phyloP scores from a whole-genome alignment of 1,140 invertebrate species.

The Pseudomyrmex concolor region DNA sequence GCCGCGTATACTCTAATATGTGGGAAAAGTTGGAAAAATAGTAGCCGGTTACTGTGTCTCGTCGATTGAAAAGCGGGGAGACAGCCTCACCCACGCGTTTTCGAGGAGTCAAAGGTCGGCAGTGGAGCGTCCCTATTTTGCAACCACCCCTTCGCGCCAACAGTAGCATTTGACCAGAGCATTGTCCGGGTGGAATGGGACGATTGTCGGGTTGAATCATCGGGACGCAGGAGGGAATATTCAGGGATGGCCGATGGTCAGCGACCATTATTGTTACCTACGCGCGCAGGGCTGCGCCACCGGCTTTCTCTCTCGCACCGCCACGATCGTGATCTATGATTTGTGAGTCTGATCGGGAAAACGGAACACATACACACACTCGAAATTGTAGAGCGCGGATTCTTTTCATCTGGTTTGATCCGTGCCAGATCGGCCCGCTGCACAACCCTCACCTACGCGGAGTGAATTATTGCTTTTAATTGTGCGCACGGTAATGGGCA shows the following conservation, averaged over 20 bases:
- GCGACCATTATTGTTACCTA: constrained; percentile 77
- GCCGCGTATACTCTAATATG: background rate
- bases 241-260: constrained; percentile 80
- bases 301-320: background rate
- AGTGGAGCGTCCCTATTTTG: constrained; percentile 74
- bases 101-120: constrained; percentile 67
- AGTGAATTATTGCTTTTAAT: constrained; percentile 84
- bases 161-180: constrained; percentile 80
- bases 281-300: constrained; percentile 50
- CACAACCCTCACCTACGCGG: background rate
- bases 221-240: constrained; percentile 75
- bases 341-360: constrained; percentile 1
- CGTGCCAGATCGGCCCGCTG: constrained; percentile 19
- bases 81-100: constrained; percentile 76
- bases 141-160: constrained; percentile 66
- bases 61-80: constrained; percentile 60
- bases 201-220: constrained; percentile 84
- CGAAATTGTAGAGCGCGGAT: constrained; percentile 72
- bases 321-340: constrained; percentile 34
- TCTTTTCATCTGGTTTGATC: constrained; percentile 40
- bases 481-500: constrained; percentile 73
- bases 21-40: constrained; percentile 35
- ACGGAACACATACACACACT: constrained; percentile 58
- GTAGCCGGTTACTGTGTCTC: constrained; percentile 21
- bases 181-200: constrained; percentile 78